phyloP scores from a whole-genome alignment of 2,888 invertebrate genomes.

The Erannis defoliaria region DNA sequence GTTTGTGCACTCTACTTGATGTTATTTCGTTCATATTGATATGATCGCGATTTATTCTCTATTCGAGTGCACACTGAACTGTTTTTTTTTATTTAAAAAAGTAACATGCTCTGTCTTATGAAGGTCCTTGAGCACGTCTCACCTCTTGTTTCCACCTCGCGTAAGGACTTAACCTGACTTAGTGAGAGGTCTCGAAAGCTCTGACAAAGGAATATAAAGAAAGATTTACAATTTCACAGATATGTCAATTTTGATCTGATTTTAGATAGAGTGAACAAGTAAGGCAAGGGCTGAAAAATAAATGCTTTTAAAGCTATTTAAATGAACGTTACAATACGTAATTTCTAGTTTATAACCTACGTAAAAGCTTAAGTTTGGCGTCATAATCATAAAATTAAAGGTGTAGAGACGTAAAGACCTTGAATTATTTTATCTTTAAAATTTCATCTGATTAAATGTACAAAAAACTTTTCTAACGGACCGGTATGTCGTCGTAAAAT shows the following conservation, averaged over 20 bases:
- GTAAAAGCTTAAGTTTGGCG: slow-evolving; percentile 1
- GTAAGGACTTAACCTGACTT: slow-evolving; percentile 47
- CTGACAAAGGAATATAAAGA: slow-evolving; percentile 5
- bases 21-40: too few species aligned
- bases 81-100: slow-evolving; percentile 6
- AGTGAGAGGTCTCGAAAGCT: slow-evolving; percentile 27
- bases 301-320: neutral
- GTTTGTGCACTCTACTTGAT: too few species aligned
- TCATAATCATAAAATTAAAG: neutral
- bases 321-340: neutral
- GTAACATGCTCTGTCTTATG: slow-evolving; percentile 14
- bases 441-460: neutral
- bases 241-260: slow-evolving; percentile 1
- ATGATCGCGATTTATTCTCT: too few species aligned
- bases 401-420: neutral
- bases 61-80: too few species aligned
- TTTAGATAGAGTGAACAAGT: neutral
- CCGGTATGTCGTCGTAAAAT: slow-evolving; percentile 1
- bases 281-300: too few species aligned
- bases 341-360: neutral
- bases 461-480: slow-evolving; percentile 4
- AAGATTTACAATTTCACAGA: neutral
- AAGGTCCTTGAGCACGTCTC: slow-evolving; percentile 56
- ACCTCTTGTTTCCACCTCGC: slow-evolving; percentile 45
- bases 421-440: neutral